Evolutionary conservation across 2,888 invertebrate genomes (phyloP), one percentile per base, ranked within the genome.

Genomic region (Lysandra bellargus): DNA sequence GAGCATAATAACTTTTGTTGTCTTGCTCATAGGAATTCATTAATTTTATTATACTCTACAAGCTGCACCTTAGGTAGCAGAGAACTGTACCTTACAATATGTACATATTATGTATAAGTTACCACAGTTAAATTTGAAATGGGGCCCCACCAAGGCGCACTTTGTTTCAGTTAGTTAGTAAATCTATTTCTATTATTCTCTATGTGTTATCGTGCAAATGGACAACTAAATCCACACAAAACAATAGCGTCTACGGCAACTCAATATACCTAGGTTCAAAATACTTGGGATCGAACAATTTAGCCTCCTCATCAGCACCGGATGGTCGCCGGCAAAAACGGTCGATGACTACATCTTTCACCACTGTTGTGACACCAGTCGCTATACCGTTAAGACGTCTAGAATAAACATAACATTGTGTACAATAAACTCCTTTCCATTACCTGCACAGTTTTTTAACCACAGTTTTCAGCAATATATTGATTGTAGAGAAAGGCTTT

Each of bases 321-420:
- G 88, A 92, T 74, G 95, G 91, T 83, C 92, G 90, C 83, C 90
- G 89, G 87, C 93, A 95, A 88, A 96, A 95, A 81, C 95, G 95
- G 88, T 96, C 96, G 85, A 96, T 95, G 84, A 97, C 95, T 89
- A 96, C 96, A 89, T 95, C 96, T 88, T 96, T 96, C 86, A 97
- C 95, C 82, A 96, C 95, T 79, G 95, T 96, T 60, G 96, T 95
- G 83, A 97, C 95, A 78, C 97, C 97, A 73, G 96, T 96, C 78
- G 97, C 96, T 84, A 97, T 91, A 85, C 97, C 97, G 90, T 96
- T 96, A 85, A 97, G 91, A 84, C 96, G 96, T 88, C 97, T 97
- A 84, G 78, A 83, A 83, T 79, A 79, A 78, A 61, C 61, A 73
- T 37, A 17, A 57, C 3, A 64, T 9, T 3, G 57, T 57, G 1